Conservation (phyloP, 2,888 invertebrate species). For the Metopia argyrocephala region DNA sequence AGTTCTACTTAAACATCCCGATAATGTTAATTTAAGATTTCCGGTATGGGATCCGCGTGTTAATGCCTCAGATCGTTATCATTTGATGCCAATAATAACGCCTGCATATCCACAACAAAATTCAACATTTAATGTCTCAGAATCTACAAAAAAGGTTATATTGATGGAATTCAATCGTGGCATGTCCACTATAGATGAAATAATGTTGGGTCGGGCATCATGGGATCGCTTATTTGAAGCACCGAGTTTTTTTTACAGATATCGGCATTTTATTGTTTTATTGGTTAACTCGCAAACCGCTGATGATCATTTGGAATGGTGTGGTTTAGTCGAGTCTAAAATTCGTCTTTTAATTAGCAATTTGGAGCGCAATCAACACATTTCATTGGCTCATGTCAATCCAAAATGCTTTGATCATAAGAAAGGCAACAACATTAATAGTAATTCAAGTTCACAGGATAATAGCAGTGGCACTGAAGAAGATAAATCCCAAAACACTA, state of each 20-base stretch:
- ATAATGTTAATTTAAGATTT: constrained; percentile 91
- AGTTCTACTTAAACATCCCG: too few relatives aligned
- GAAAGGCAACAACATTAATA: constrained; percentile 69
- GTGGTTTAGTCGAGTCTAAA: too few relatives aligned
- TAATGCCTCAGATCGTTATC: constrained; percentile 93
- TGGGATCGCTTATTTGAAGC: constrained; percentile 95
- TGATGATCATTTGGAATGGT: too few relatives aligned
- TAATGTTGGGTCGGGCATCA: too few relatives aligned
- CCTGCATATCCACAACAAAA: too few relatives aligned
- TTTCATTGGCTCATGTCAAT: constrained; percentile 96
- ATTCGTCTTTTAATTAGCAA: constrained; percentile 93
- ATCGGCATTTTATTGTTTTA: constrained; percentile 98
- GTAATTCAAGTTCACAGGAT: constrained; percentile 70
- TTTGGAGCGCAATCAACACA: constrained; percentile 94
- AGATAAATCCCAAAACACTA: constrained; percentile 67
- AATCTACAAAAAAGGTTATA: constrained; percentile 95
- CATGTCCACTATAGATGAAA: constrained; percentile 87
- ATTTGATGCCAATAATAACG: constrained; percentile 99
- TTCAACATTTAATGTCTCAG: constrained; percentile 98
- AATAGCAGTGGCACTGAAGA: constrained; percentile 73
- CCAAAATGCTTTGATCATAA: constrained; percentile 88
- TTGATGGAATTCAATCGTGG: constrained; percentile 93
- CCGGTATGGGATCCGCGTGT: constrained; percentile 97
- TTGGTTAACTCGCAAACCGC: too few relatives aligned
- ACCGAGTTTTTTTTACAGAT: constrained; percentile 92